These are phyloP conservation scores for Stegastes partitus DNA, from an alignment of 2,113 vertebrate genomes.

Conservation along the genomic window DNA sequence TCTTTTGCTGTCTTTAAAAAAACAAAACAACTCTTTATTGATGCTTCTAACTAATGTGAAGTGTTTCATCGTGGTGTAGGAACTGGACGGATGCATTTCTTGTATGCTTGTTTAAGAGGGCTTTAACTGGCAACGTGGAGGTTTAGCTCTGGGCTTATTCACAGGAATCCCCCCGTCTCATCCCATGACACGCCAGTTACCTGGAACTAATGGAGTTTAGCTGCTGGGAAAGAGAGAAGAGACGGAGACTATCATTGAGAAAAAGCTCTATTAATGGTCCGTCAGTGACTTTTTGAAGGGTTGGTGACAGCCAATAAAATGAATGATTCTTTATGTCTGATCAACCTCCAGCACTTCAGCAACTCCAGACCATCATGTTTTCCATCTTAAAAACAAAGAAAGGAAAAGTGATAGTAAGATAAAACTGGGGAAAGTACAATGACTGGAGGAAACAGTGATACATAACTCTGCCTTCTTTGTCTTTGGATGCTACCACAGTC, in stretches of 20 bases:
- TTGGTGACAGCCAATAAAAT: background rate
- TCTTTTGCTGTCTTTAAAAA: too few relatives aligned
- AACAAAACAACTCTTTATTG: too few relatives aligned
- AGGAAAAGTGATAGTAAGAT: too few relatives aligned
- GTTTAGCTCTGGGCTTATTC: constrained; percentile 2
- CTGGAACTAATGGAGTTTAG: constrained; percentile 43
- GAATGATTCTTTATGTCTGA: too few relatives aligned
- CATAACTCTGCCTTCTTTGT: background rate
- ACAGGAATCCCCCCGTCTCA: constrained; percentile 29
- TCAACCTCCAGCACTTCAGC: too few relatives aligned
- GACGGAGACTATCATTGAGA: background rate
- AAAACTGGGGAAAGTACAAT: too few relatives aligned
- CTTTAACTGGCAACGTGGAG: background rate
- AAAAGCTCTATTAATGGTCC: background rate
- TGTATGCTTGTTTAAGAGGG: background rate
- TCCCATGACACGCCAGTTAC: constrained; percentile 39
- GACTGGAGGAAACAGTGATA: background rate
- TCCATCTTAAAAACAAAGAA: too few relatives aligned
- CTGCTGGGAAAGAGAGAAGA: constrained; percentile 1
- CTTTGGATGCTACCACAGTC: too few relatives aligned
- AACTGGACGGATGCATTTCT: background rate
- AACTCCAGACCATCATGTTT: too few relatives aligned
- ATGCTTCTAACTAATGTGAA: background rate
- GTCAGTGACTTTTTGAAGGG: background rate
- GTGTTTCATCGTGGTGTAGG: background rate